phyloP scores from a whole-genome alignment of 1,140 invertebrate genomes.

The Argopecten irradians region DNA sequence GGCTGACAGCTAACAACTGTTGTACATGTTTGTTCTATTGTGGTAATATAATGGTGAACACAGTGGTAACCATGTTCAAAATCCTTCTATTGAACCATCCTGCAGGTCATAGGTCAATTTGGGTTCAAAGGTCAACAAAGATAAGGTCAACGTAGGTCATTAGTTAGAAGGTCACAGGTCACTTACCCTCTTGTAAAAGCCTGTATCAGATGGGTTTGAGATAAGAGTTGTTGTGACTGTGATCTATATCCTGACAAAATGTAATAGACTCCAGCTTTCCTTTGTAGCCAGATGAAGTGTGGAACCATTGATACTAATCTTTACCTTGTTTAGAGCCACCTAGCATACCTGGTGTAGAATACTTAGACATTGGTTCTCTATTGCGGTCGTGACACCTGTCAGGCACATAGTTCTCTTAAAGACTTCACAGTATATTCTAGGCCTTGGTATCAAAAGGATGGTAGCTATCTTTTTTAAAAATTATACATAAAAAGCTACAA shows the following conservation, averaged over 20 bases:
- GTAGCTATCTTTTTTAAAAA: background rate
- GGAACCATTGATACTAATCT: background rate
- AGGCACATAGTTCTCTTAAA: background rate
- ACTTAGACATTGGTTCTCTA: background rate
- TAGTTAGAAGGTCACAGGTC: conserved; percentile 14
- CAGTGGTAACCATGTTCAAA: background rate
- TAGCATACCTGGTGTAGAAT: background rate
- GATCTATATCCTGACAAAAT: background rate
- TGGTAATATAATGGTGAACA: conserved; percentile 16
- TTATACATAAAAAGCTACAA: background rate
- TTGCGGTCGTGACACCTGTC: background rate
- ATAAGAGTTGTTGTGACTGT: background rate
- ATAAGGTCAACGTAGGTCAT: background rate
- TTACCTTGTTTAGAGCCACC: background rate
- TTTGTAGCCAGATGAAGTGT: background rate
- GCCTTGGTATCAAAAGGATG: background rate
- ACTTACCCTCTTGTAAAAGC: background rate
- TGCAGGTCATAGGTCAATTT: background rate
- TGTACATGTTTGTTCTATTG: background rate
- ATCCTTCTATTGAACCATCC: background rate
- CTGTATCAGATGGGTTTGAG: background rate
- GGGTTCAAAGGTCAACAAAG: background rate
- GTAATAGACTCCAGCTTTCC: conserved; percentile 5
- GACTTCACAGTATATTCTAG: background rate
- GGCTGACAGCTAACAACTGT: background rate